A percentile compares a stretch with the other conserved stretches of the same genome.
Evolutionary conservation across 2,797 vertebrate genomes (phyloP).

Genomic region (Tympanoctomys barrerae): DNA sequence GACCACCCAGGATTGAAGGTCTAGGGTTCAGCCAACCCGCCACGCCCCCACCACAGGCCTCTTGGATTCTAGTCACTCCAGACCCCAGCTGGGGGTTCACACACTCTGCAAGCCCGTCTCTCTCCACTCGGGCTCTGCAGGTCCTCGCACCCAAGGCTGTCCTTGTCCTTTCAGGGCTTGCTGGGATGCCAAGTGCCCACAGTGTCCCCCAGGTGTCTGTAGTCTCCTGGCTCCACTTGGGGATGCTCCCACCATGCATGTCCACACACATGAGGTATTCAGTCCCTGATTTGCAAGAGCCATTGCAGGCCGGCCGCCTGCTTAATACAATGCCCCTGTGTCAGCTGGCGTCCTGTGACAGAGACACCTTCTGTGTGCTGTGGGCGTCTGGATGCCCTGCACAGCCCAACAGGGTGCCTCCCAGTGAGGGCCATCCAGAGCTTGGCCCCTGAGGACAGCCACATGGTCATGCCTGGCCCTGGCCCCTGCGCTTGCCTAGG

Average conservation of each 20-base stretch:
- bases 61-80: background rate
- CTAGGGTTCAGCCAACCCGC: background rate
- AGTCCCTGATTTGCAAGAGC: constrained; percentile 83
- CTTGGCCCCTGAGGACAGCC: background rate
- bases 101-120: background rate
- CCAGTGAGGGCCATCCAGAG: fast-evolving
- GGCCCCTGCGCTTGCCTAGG: fast-evolving
- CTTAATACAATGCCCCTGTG: constrained; percentile 84
- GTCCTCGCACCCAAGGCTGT: background rate
- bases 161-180: fast-evolving
- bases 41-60: background rate
- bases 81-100: background rate
- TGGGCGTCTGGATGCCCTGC: fast-evolving
- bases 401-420: background rate
- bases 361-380: constrained; percentile 72
- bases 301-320: constrained; percentile 83
- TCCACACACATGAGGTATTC: constrained; percentile 87
- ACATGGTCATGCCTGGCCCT: background rate
- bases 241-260: constrained; percentile 76
- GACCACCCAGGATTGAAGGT: too few relatives aligned
- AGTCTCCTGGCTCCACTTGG: background rate
- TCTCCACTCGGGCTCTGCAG: background rate
- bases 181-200: constrained; percentile 76
- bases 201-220: constrained; percentile 69
- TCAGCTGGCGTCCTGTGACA: constrained; percentile 74